phyloP scores from a whole-genome alignment of 2,888 invertebrate genomes.

The Limnephilus auricula region DNA sequence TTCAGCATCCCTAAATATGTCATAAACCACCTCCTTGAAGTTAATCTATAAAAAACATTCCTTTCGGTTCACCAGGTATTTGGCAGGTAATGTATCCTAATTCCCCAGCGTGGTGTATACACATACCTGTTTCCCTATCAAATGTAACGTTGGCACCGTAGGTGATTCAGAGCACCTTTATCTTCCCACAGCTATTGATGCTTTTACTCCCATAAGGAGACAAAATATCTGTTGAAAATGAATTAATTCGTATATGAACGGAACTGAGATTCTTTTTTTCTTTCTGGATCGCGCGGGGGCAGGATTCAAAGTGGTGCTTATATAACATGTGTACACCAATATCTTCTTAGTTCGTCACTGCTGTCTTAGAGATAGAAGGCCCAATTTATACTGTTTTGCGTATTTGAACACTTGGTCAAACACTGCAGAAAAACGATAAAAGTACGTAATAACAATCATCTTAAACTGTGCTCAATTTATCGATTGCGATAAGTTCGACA shows the following conservation, averaged over 20 bases:
- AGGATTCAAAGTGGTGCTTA: too few relatives aligned
- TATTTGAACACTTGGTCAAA: neutral
- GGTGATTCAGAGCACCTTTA: neutral
- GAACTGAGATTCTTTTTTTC: too few relatives aligned
- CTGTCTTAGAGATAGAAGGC: neutral
- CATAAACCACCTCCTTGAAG: too few relatives aligned
- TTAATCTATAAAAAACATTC: too few relatives aligned
- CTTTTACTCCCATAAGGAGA: neutral
- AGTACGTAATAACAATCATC: neutral
- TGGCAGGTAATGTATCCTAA: too few relatives aligned
- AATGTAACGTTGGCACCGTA: too few relatives aligned
- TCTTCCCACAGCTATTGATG: neutral
- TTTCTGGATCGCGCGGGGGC: too few relatives aligned
- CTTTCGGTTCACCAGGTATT: too few relatives aligned
- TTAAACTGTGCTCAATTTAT: neutral
- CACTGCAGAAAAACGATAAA: neutral
- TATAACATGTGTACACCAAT: neutral
- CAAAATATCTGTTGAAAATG: neutral
- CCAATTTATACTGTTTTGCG: neutral
- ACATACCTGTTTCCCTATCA: too few relatives aligned
- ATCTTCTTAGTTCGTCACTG: neutral
- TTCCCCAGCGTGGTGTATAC: too few relatives aligned
- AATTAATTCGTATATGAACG: neutral
- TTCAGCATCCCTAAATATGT: too few relatives aligned
- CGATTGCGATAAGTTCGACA: neutral